A percentile compares a stretch with the other conserved stretches of the same genome.
phyloP scores from a whole-genome alignment of 2,113 vertebrate genomes.

The Trichechus manatus region DNA sequence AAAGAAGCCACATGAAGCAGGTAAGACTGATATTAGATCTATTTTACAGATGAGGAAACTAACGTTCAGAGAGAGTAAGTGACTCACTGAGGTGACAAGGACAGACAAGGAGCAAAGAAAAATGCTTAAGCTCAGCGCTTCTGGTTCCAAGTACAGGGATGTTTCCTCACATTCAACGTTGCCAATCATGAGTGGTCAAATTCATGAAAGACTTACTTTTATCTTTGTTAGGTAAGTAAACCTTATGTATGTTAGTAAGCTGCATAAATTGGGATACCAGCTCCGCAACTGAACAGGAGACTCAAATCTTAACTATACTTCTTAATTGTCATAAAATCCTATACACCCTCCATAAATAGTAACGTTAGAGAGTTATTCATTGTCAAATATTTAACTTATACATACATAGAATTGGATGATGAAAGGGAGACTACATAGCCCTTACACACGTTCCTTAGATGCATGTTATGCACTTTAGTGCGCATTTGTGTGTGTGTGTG shows the following conservation, averaged over 20 bases:
- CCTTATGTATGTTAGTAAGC: background rate
- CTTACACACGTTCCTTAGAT: background rate
- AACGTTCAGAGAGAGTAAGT: no score
- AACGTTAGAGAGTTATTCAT: background rate
- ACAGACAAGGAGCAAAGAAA: background rate
- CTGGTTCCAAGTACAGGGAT: background rate
- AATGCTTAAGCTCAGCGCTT: background rate
- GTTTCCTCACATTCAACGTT: background rate
- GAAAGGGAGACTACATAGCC: no score
- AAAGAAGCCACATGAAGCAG: background rate
- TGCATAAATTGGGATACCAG: fast-evolving
- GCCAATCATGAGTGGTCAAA: background rate
- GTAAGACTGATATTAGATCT: no score
- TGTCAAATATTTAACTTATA: background rate
- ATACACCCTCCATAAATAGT: background rate
- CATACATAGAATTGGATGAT: fast-evolving
- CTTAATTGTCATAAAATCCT: background rate
- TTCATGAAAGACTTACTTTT: background rate
- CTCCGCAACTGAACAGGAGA: background rate
- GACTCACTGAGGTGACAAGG: background rate
- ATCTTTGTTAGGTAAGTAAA: background rate
- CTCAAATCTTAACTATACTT: background rate
- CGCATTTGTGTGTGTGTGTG: no score
- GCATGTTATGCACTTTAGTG: no score
- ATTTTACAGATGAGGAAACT: background rate